Evolutionary conservation across 2,797 vertebrate species (phyloP), one percentile per base, ranked within the genome.

Genomic region (Dendrocincla fuliginosa): DNA sequence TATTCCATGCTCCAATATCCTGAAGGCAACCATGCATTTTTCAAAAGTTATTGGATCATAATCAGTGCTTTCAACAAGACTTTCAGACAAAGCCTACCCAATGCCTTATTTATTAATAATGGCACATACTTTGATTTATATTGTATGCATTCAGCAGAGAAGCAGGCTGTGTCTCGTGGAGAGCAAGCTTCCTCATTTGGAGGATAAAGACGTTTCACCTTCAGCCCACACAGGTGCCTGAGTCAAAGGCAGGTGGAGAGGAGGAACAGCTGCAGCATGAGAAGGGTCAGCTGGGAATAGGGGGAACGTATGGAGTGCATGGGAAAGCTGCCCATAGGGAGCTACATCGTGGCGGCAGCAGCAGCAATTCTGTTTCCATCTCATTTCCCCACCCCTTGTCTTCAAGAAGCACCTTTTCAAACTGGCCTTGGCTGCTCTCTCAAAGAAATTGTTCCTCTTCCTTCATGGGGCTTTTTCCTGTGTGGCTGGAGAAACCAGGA

Each of bases 91-190:
- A 96, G 64, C 83, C 93, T 94, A 83, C 73, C 93, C 90, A 91
- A 70, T 77, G 41, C 83, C 87, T 97, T 95, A 96, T 96, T 93
- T 97, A 97, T 97, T 97, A 97, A 96, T 97, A 97, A 96, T 65
- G 57, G 76, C 87, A 81, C 77, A 73, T 37, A 35, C 94, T 97
- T 97, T 97, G 97, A 97, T 97, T 97, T 96, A 96, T 97, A 96
- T 96, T 97, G 96, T 92, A 97, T 96, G 93, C 92, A 92, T 84
- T 82, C 91, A 88, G 87, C 90, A 94, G 47, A 91, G 91, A 35
- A 90, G 73, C 91, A 91, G 84, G 37, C 44, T 42, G 49, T 80
- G 83, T 89, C 94, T 74, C 56, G 59, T 71, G 93, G 55, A 63
- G 83, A 89, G 75, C 30, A 79, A 76, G 68, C 59, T 95, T 89